These are phyloP conservation scores for Grallaria varia DNA, from an alignment of 2,113 vertebrate species.

Conservation along the genomic window DNA sequence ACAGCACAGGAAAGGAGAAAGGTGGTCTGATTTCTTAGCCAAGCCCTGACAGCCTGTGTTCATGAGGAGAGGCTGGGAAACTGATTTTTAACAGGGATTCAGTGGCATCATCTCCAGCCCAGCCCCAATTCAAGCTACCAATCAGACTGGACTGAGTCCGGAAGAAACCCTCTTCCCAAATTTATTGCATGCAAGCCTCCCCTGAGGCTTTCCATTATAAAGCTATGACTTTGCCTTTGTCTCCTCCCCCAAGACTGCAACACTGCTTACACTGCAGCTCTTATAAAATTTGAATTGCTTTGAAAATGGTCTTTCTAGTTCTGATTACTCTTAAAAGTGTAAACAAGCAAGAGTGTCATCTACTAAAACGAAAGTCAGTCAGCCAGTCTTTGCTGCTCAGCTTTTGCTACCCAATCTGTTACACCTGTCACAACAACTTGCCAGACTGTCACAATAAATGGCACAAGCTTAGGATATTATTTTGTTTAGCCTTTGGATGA, in stretches of 20 bases:
- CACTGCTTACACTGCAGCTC: background rate
- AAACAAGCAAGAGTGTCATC: background rate
- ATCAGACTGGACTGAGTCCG: background rate
- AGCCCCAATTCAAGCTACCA: accelerated
- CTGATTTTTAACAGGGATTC: background rate
- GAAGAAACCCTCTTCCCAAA: background rate
- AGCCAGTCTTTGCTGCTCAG: background rate
- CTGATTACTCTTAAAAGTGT: background rate
- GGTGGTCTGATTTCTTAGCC: background rate
- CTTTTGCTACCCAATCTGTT: constrained; percentile 29
- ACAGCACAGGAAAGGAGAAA: background rate
- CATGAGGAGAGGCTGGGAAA: background rate
- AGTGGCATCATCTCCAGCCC: background rate
- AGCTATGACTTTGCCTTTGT: background rate
- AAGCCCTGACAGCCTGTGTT: background rate
- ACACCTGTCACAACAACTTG: background rate
- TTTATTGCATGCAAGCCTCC: accelerated
- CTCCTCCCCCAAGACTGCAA: background rate
- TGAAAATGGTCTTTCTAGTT: background rate
- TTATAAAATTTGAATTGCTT: background rate
- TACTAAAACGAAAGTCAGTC: background rate
- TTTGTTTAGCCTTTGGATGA: background rate
- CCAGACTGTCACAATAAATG: constrained; percentile 16
- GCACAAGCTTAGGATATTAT: background rate
- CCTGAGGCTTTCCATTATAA: background rate